A percentile compares a stretch with the other conserved stretches of the same genome.
Conservation (phyloP, 2,888 invertebrate genomes). For the Himalopsyche kuldschensis region DNA sequence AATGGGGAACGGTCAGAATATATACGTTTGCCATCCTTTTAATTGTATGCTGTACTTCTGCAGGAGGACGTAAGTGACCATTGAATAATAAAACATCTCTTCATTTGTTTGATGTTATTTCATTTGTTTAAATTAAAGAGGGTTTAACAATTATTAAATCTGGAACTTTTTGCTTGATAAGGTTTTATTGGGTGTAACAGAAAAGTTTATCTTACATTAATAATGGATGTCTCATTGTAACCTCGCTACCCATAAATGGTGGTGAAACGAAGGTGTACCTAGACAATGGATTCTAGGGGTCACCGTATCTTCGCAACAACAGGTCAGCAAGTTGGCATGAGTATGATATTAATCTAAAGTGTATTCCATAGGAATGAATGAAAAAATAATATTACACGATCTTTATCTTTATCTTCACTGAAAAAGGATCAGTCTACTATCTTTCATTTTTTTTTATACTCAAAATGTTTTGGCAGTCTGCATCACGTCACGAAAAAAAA, state of each 20-base stretch:
- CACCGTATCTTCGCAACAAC: neutral
- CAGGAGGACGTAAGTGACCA: conserved; percentile 5
- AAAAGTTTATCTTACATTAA: neutral
- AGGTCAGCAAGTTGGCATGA: neutral
- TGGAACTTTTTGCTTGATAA: neutral
- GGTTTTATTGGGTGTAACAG: neutral
- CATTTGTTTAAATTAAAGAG: too few species aligned
- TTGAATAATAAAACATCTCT: neutral
- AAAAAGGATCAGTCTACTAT: too few species aligned
- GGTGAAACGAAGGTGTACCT: neutral
- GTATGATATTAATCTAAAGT: neutral
- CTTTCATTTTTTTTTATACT: too few species aligned
- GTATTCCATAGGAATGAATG: neutral
- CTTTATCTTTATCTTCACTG: too few species aligned
- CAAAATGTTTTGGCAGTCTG: too few species aligned
- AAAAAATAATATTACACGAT: too few species aligned
- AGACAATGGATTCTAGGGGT: neutral
- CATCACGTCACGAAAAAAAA: too few species aligned
- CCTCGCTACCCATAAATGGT: neutral
- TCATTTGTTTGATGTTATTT: too few species aligned
- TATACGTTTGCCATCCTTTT: neutral
- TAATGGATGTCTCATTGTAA: neutral
- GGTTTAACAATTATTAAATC: too few species aligned
- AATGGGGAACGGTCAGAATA: neutral
- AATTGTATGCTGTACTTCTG: neutral